phyloP scores from a whole-genome alignment of 2,797 vertebrate species.

The Paramormyrops hopkinsi region DNA sequence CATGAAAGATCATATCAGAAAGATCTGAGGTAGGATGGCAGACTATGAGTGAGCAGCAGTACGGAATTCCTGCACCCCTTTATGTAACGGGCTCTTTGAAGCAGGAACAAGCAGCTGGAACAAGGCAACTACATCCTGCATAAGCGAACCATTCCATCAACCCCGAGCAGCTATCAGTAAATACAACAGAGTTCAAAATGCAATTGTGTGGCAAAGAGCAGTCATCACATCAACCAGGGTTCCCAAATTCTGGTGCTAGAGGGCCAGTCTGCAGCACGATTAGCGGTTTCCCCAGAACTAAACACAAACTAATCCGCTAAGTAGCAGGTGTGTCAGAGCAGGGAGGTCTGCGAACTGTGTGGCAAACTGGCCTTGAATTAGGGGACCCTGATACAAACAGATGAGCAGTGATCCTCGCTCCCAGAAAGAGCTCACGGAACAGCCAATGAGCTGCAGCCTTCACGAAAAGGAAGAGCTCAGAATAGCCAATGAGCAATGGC shows the following conservation, averaged over 20 bases:
- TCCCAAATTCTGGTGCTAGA: not conserved
- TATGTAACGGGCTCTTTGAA: not conserved
- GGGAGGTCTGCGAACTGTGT: not conserved
- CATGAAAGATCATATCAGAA: not conserved
- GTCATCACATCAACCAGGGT: not conserved
- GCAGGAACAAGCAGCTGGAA: not conserved
- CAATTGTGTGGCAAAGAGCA: not conserved
- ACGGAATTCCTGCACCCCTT: not conserved
- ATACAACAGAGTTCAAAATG: not conserved
- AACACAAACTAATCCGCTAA: not conserved
- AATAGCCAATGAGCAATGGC: not conserved
- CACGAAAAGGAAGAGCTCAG: not conserved
- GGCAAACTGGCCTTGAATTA: not conserved
- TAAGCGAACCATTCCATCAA: not conserved
- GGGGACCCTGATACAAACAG: not conserved
- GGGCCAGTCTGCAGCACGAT: not conserved
- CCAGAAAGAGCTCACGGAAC: not conserved
- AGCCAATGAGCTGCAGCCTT: not conserved
- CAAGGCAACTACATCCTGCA: not conserved
- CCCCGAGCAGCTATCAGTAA: not conserved
- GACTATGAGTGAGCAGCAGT: not conserved
- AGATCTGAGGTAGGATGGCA: not conserved
- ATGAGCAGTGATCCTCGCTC: not conserved
- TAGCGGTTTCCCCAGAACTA: not conserved
- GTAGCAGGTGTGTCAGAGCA: not conserved